Evolutionary conservation across 1,140 invertebrate genomes (phyloP).

Genomic region (Phortica variegata): DNA sequence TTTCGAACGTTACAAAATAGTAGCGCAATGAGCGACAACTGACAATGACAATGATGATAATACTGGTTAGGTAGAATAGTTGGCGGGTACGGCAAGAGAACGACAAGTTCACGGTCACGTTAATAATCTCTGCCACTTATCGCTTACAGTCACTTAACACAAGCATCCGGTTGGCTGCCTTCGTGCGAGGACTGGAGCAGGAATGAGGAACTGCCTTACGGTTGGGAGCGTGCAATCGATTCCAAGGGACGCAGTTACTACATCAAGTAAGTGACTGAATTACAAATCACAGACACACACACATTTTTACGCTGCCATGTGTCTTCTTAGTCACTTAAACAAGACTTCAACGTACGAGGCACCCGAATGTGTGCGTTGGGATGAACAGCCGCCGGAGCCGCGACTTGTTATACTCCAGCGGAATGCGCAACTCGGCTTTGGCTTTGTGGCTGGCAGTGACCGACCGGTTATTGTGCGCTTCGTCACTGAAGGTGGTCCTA

Average conservation of each 20-base stretch:
- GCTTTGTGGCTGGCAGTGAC: constrained; percentile 91
- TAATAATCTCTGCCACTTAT: constrained; percentile 17
- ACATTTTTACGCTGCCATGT: constrained; percentile 18
- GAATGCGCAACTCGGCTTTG: constrained; percentile 79
- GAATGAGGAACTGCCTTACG: constrained; percentile 70
- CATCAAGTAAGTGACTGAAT: constrained; percentile 76
- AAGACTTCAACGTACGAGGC: constrained; percentile 87
- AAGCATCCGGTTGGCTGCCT: constrained; percentile 81
- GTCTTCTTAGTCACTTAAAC: constrained; percentile 75
- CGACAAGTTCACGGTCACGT: constrained; percentile 22
- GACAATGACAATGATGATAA: too few species aligned
- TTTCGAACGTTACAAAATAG: too few species aligned
- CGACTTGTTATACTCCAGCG: constrained; percentile 71
- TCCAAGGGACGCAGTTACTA: constrained; percentile 77
- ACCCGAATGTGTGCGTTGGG: constrained; percentile 62
- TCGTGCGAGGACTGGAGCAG: constrained; percentile 76
- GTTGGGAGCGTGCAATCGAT: constrained; percentile 83
- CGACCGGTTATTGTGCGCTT: constrained; percentile 87
- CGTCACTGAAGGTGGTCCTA: constrained; percentile 83
- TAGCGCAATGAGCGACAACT: too few species aligned
- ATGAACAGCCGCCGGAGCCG: constrained; percentile 72
- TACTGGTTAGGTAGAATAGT: too few species aligned
- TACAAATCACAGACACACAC: neutral
- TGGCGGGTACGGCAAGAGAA: too few species aligned
- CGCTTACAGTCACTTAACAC: constrained; percentile 72